Evolutionary conservation across 2,888 invertebrate genomes (phyloP).

Genomic region (Dryomyza anilis): DNA sequence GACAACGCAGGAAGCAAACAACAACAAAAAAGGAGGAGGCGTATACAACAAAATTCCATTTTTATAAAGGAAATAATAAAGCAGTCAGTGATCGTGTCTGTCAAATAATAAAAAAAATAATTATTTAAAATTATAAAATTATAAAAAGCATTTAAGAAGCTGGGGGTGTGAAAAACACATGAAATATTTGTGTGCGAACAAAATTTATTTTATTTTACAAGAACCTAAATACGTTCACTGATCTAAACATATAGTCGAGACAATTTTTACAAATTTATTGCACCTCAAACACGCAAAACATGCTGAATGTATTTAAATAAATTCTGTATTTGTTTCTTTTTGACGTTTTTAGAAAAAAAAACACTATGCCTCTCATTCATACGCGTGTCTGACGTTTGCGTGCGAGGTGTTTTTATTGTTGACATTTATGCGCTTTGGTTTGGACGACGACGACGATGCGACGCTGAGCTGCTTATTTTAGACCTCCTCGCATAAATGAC

Average conservation of each 20-base stretch:
- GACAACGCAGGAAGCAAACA: not conserved
- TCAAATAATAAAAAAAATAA: not conserved
- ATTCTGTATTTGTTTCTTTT: not conserved
- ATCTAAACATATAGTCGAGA: too few species aligned
- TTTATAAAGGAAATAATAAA: constrained; percentile 20
- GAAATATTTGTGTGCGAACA: too few species aligned
- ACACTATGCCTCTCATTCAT: not conserved
- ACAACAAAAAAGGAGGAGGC: not conserved
- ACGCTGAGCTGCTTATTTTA: not conserved
- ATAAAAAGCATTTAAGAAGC: too few species aligned
- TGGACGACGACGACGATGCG: too few species aligned
- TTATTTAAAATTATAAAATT: too few species aligned
- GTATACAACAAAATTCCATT: constrained; percentile 1
- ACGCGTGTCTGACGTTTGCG: not conserved
- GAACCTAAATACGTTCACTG: too few species aligned
- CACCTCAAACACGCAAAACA: too few species aligned
- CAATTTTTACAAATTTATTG: too few species aligned
- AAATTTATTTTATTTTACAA: too few species aligned
- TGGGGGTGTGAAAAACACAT: too few species aligned
- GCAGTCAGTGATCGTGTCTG: not conserved
- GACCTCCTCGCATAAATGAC: not conserved
- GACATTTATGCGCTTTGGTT: constrained; percentile 18
- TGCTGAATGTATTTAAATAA: too few species aligned
- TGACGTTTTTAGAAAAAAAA: too few species aligned
- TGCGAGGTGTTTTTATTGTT: constrained; percentile 22